phyloP scores from a whole-genome alignment of 2,797 vertebrate genomes.

The Delichon dasypus region DNA sequence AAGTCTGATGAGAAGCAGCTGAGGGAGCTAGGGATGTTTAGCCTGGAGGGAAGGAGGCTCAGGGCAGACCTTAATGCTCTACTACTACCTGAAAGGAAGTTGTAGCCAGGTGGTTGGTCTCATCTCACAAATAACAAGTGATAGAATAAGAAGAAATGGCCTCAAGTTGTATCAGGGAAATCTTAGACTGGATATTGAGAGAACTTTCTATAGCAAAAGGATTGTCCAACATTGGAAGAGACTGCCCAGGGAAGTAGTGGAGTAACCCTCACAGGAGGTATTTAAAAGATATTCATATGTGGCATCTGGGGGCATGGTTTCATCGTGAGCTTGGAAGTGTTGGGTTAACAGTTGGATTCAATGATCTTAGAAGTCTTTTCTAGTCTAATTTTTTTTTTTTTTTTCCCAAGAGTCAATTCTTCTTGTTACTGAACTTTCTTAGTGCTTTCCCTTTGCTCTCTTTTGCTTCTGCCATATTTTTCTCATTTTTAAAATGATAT shows the following conservation, averaged over 20 bases:
- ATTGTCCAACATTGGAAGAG: neutral
- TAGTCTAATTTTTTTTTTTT: neutral
- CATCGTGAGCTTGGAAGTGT: neutral
- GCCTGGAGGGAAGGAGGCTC: neutral
- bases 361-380: neutral
- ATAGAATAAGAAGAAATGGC: neutral
- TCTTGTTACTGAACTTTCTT: neutral
- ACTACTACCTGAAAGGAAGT: neutral
- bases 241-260: neutral
- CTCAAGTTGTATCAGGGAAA: neutral
- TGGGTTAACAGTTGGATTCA: neutral
- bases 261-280: neutral
- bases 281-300: neutral
- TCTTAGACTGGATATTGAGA: neutral
- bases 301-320: neutral
- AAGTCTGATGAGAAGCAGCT: neutral
- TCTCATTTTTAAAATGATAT: neutral
- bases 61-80: neutral
- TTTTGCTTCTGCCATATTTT: neutral
- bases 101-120: accelerated
- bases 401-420: neutral
- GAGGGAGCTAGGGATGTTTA: neutral
- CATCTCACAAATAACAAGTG: neutral
- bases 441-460: neutral
- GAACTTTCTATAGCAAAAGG: neutral